Base-by-base conservation (phyloP, 2,113 vertebrate genomes). In the Verasper variegatus region DNA sequence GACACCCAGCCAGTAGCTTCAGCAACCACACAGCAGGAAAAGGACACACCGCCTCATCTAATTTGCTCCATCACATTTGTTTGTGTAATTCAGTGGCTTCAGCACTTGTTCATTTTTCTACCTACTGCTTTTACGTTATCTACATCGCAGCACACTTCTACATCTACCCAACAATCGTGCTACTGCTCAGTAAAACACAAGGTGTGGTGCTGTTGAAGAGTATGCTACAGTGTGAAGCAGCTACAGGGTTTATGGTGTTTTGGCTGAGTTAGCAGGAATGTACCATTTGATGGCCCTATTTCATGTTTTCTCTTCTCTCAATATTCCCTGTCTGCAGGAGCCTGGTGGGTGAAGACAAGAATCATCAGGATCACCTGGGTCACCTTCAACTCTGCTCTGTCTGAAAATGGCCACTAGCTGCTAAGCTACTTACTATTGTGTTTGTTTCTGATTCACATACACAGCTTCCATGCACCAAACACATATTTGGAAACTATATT, bases 1-100 rank as follows among this genome's bases (percentile, higher is more conserved):
- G 81, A 85, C 73, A 67, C 42, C 68, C 55, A 42, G 68, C 59
- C 40, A 78, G 74, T 37, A 73, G 69, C 71, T 74, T 83, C 65
- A 63, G 75, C 31, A 81, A 72, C 66, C 66, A 74, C 61, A 66
- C 47, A 49, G 56, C 75, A 74, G 84, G 76, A 61, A 45, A 63
- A 81, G 45, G 74, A 83, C 65, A 74, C 21, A 52, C n/a, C 3
- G 21, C 70, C 76, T 76, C 68, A 58, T 72, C 62, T 79, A 60
- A 86, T 74, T 84, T 84, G 74, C 66, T 74, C 47, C 7, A 9
- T 51, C 14, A 51, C 17, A 51, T 66, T 72, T 55, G 64, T 66
- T 72, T 55, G 64, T 47, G 40, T 74, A 49, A 59, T 49, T 71
- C 60, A 68, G 64, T 59, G 64, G 51, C 62, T 60, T 70, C 26